phyloP scores from a whole-genome alignment of 2,113 vertebrate species.

The Camarhynchus parvulus region DNA sequence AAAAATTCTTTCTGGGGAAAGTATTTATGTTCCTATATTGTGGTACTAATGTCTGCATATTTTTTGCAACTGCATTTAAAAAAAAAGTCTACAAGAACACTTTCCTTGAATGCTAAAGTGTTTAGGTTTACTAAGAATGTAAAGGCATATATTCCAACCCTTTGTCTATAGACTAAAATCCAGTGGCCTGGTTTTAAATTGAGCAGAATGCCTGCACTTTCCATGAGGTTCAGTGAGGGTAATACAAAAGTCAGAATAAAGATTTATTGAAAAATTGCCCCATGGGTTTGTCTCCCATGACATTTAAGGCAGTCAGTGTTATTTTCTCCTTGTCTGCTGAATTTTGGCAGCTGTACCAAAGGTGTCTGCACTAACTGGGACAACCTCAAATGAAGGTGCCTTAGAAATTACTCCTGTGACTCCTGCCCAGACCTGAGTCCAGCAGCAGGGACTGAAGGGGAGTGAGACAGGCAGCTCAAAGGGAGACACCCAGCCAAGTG shows the following conservation, averaged over 20 bases:
- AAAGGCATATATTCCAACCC: not conserved
- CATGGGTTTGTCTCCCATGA: not conserved
- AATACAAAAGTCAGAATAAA: not conserved
- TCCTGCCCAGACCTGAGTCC: not conserved
- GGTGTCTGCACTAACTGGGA: not conserved
- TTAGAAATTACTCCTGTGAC: not conserved
- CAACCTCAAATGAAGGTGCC: not conserved
- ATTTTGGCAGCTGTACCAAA: not conserved
- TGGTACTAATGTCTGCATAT: not conserved
- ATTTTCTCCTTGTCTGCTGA: not conserved
- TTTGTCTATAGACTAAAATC: not conserved
- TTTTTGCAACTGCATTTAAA: not conserved
- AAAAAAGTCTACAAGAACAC: not conserved
- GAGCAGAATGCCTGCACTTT: not conserved
- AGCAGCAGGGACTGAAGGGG: not conserved
- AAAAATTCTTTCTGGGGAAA: not conserved
- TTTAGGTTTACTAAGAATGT: not conserved
- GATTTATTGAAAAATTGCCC: not conserved
- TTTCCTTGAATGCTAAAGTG: not conserved
- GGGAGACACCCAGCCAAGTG: rapidly evolving
- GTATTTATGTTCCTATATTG: not conserved
- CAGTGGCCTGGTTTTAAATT: not conserved
- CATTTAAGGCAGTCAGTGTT: not conserved
- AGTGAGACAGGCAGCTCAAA: not conserved
- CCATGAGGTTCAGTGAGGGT: not conserved